phyloP scores from a whole-genome alignment of 2,797 vertebrate genomes.

The Melanogrammus aeglefinus region DNA sequence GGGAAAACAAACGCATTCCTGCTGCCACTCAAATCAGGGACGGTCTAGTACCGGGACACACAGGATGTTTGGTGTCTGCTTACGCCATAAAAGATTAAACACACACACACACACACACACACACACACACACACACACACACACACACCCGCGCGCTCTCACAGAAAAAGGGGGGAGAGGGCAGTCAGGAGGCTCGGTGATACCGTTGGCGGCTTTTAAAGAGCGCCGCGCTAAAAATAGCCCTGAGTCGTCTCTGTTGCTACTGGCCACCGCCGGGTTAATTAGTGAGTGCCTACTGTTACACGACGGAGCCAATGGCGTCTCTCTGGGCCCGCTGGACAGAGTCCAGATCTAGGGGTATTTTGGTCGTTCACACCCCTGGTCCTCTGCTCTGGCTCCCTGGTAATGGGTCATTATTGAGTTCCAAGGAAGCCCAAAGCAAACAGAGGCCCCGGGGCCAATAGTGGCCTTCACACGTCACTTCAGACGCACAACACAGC shows the following conservation, averaged over 20 bases:
- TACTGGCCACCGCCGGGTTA: conserved; percentile 30
- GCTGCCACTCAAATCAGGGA: conserved; percentile 30
- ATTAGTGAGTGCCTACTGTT: conserved; percentile 28
- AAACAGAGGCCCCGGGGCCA: conserved; percentile 69
- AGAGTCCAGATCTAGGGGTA: conserved; percentile 48
- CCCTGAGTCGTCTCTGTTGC: conserved; percentile 34
- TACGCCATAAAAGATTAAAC: neutral
- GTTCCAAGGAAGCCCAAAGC: conserved; percentile 63
- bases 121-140: conserved; percentile 1
- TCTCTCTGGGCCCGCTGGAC: conserved; percentile 48
- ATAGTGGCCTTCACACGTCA: conserved; percentile 72
- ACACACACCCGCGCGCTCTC: neutral
- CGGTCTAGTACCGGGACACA: conserved; percentile 16
- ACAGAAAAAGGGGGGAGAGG: neutral
- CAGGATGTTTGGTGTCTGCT: conserved; percentile 4
- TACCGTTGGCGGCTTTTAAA: conserved; percentile 31
- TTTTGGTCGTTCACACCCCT: conserved; percentile 43
- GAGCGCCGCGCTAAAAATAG: conserved; percentile 58
- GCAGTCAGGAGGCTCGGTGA: conserved; percentile 26
- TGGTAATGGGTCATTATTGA: conserved; percentile 71
- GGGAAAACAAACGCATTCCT: conserved; percentile 23
- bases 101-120: conserved; percentile 1
- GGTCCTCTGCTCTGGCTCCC: conserved; percentile 44
- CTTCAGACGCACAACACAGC: conserved; percentile 60
- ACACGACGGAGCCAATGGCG: conserved; percentile 23